Evolutionary conservation across 2,113 vertebrate species (phyloP), one percentile per base, ranked within the genome.

Genomic region (Mesocricetus auratus): DNA sequence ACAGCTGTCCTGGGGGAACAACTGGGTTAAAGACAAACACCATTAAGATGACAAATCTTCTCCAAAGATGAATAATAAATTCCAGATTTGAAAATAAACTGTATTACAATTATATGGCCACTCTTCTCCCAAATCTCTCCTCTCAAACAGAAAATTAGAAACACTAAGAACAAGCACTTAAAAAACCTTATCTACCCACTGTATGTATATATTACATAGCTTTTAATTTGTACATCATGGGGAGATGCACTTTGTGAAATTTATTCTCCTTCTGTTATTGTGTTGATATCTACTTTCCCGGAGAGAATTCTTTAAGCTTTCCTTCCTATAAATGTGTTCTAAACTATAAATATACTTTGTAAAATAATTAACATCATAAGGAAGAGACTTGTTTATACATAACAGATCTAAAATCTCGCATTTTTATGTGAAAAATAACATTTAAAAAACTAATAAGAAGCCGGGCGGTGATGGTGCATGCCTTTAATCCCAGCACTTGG

Each of bases 71-170:
- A 96, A 97, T 19, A 86, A n/a, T 3, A 60, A n/a, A 89, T 60
- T 94, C 36, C 36, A 91, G 94, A 96, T 74, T 36, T 78, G 50
- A 89, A 94, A 89, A 85, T 92, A 97, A 96, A 86, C 81, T 90
- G 21, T 50, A 0, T 89, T 88, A 13, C 75, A 53, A 45, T 47
- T 89, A 26, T 53, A 17, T 68, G 58, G 85, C 64, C 50, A 56
- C 45, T 94, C 16, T 86, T 91, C 81, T 21, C 33, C 47, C 73
- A 94, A 89, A 36, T 73, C 39, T 82, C 77, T 77, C 50, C n/a
- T 64, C 29, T 39, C 58, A 42, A 24, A 90, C 22, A 75, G 58
- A 93, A 93, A 89, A 94, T 93, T 93, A 91, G 96, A 94, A 92
- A 91, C 53, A 75, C 56, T 87, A 93, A 53, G 24, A 90, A 62